Evolutionary conservation across 2,888 invertebrate species (phyloP), one percentile per base, ranked within the genome.

Genomic region (Erebia ligea): DNA sequence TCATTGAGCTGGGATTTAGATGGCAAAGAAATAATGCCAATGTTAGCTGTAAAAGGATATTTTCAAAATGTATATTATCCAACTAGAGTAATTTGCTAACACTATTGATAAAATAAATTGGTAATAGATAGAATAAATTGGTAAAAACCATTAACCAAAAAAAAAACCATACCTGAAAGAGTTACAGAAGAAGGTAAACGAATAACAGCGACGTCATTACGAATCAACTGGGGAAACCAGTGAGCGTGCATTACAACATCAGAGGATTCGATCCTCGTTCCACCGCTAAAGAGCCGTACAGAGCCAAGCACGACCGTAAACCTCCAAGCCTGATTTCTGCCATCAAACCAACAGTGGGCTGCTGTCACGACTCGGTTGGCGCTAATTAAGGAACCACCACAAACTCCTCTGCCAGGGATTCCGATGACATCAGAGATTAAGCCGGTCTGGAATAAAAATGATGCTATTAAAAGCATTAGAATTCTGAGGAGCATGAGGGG

Each of bases 271-370:
- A 82, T 17, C 62, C 87, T 82, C 6, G 72, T 78, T 9, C 88
- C 88, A 2, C 86, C 88, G 45, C 68, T 70, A 80, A 84, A 88
- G 15, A 88, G 75, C 0, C 76, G 48, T 4, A 69, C 70, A 9
- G 87, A 82, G 13, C 86, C 89, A 1, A 89, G 82, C 0, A 88
- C 82, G 0, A 88, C 85, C 3, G 79, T 84, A 17, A 86, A 69
- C 25, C 77, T 76, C 82, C 83, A 85, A 1, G 79, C 88, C 61
- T 86, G 86, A 74, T 84, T 77, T 0, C 25, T 0, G n/a, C 89
- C 89, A 62, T 89, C 89, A 52, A 71, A 81, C 89, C 89, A 89
- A 76, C 89, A 89, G 73, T 89, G 89, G n/a, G 88, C 89, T 48
- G 89, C 89, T 0, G 88, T 88, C 13, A 85, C 42, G 1, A 87